phyloP scores from a whole-genome alignment of 2,113 vertebrate genomes.

The Brienomyrus brachyistius region DNA sequence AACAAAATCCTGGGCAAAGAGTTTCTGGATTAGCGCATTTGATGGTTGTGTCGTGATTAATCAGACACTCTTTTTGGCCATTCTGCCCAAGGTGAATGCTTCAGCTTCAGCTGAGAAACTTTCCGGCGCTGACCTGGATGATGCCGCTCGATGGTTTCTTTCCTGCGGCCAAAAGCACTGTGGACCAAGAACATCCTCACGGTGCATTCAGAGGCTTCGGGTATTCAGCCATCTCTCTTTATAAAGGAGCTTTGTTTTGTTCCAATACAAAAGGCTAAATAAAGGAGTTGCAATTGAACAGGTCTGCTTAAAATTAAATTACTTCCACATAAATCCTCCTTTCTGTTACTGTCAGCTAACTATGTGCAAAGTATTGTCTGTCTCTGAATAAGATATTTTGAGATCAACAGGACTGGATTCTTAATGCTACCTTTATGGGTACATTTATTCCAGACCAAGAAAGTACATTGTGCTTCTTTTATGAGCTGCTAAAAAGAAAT shows the following conservation, averaged over 20 bases:
- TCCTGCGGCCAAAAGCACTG: not conserved
- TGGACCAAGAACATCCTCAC: constrained; percentile 55
- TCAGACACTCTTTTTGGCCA: not conserved
- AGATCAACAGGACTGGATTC: constrained; percentile 68
- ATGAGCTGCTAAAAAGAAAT: constrained; percentile 67
- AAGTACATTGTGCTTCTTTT: constrained; percentile 26
- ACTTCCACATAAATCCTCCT: constrained; percentile 81
- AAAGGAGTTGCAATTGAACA: constrained; percentile 66
- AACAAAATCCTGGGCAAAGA: not conserved
- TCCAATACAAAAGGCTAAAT: constrained; percentile 59
- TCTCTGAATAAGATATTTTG: constrained; percentile 76
- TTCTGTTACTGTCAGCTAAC: constrained; percentile 92
- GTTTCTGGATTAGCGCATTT: not conserved
- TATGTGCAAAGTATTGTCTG: constrained; percentile 78
- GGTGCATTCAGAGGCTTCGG: constrained; percentile 56
- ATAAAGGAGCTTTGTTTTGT: constrained; percentile 65
- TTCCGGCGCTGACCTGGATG: not conserved
- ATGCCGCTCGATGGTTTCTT: not conserved
- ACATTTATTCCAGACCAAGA: constrained; percentile 67
- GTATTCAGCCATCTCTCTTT: constrained; percentile 64
- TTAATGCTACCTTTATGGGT: constrained; percentile 81
- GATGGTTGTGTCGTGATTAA: not conserved
- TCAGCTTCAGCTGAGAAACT: not conserved
- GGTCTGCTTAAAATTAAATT: constrained; percentile 85
- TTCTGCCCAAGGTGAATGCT: not conserved